These are phyloP conservation scores for Busseola fusca DNA, from an alignment of 2,888 invertebrate genomes.

Conservation along the genomic window DNA sequence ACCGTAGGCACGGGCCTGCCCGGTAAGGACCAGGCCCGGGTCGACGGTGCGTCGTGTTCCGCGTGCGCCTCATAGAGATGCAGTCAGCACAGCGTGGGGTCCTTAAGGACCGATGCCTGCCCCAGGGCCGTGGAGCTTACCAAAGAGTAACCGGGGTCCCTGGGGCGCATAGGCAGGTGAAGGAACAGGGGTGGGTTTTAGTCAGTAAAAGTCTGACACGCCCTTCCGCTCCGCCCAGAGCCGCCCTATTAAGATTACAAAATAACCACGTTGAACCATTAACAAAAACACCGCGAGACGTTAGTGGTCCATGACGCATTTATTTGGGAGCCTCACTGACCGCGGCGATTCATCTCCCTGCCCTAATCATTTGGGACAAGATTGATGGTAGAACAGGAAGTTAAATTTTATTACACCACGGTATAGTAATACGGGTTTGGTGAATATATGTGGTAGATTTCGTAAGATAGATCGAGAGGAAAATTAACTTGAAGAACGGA, in stretches of 20 bases:
- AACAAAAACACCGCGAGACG: slow-evolving; percentile 10
- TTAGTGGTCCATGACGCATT: slow-evolving; percentile 22
- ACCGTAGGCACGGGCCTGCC: too few relatives aligned
- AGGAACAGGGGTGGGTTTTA: too few relatives aligned
- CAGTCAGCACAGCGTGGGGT: too few relatives aligned
- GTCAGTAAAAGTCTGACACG: too few relatives aligned
- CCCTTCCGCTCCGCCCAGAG: too few relatives aligned
- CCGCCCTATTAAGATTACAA: background rate
- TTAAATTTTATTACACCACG: slow-evolving; percentile 36
- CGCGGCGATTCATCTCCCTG: slow-evolving; percentile 51
- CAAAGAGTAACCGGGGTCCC: too few relatives aligned
- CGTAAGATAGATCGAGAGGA: slow-evolving; percentile 5
- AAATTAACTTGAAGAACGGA: background rate
- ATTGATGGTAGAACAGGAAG: slow-evolving; percentile 54
- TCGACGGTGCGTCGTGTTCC: too few relatives aligned
- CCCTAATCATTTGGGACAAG: slow-evolving; percentile 57
- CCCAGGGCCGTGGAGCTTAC: too few relatives aligned
- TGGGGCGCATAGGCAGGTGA: too few relatives aligned
- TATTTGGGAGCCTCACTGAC: slow-evolving; percentile 25
- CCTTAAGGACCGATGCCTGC: too few relatives aligned
- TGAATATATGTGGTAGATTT: slow-evolving; percentile 8
- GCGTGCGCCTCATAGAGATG: too few relatives aligned
- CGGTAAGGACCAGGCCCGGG: too few relatives aligned
- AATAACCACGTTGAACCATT: slow-evolving; percentile 8
- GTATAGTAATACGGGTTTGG: slow-evolving; percentile 25